Base-by-base conservation (phyloP, 2,113 vertebrate genomes). In the Excalfactoria chinensis region DNA sequence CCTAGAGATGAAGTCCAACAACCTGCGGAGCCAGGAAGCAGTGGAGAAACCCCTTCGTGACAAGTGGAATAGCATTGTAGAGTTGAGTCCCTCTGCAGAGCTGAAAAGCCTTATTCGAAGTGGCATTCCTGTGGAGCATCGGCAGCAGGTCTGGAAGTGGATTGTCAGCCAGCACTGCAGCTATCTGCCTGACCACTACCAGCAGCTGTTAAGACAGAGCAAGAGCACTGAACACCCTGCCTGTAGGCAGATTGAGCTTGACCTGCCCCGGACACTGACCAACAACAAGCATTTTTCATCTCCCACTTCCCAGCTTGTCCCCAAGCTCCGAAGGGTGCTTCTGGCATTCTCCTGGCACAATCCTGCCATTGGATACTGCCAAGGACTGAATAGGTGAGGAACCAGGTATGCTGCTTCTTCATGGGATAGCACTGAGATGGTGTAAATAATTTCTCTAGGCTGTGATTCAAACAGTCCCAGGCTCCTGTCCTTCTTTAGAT, bases 271-370 rank as follows among this genome's bases (percentile, higher is more conserved):
- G 21, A 99, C 99, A 1, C 98, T 99, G 84, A 99, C 98, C 76
- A 98, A 97, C 97, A 99, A 99, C 95, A 98, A 98, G 87, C 95
- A 98, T 96, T 99, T 99, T 90, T 98, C 95, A 56, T 98, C 98
- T 3, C 98, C 98, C 4, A 97, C 98, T 17, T 99, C 98, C 88
- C 97, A 96, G 43, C 79, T 98, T 94, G 97, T 98, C 6, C 98
- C 98, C 92, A 98, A 98, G 97, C 99, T 99, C 19, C 98, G 98
- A 7, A 98, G 98, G 35, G 95, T 99, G 87, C 95, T 99, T 30
- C 56, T 99, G 93, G 99, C 99, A 16, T 99, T 99, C 94, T 99
- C 99, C 84, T 99, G 99, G 98, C 98, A 99, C 77, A 99, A 99
- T 93, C 99, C 98, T 32, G 88, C 97, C 35, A 98, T 99, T 25